Base-by-base conservation (phyloP, 2,888 invertebrate genomes). In the Lycocerus yunnanus region DNA sequence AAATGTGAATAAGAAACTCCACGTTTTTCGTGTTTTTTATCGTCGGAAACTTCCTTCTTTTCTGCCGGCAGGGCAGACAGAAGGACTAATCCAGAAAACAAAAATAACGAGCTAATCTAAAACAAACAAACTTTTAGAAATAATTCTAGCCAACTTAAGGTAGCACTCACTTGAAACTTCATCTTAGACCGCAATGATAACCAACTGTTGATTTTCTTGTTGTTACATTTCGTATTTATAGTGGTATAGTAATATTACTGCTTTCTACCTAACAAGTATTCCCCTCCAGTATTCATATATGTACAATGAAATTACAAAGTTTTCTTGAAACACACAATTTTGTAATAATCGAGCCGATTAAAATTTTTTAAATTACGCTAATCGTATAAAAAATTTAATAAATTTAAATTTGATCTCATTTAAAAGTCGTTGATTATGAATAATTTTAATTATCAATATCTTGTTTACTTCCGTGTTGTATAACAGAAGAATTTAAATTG, bases 1-100 rank as follows among this genome's bases (percentile, higher is more conserved):
- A 77, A 76, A 70, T 84, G 84, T 16, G 84, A 79, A 76, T 83
- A 84, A 15, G 83, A 63, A 18, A 85, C 78, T 15, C 85, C 85
- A 61, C 85, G 81, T 78, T 85, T 86, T 69, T 84, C 84, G 71
- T 82, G 81, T 73, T 85, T 86, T 69, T 85, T 84, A 5, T 58
- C 65, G 13, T 84, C 84, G 66, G 78, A 82, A 24, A 82, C 74
- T 79, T 85, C 84, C 77, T 82, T 81, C 74, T 82, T 82, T 63
- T 78, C 77, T 58, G 77, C 78, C 67, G 82, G 81, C 59, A 79
- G 77, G 58, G 84, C 85, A 73, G 84, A 84, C 61, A 84, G 86
- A 61, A 87, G 77, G 73, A 84, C 85, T 80, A 87, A 80, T 75
- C 86, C 85, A 78, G 84, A 83, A 58, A 86, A 81, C 81, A 86